A percentile compares a stretch with the other conserved stretches of the same genome.
phyloP scores from a whole-genome alignment of 1,140 invertebrate species.

The Heterodera carotae region DNA sequence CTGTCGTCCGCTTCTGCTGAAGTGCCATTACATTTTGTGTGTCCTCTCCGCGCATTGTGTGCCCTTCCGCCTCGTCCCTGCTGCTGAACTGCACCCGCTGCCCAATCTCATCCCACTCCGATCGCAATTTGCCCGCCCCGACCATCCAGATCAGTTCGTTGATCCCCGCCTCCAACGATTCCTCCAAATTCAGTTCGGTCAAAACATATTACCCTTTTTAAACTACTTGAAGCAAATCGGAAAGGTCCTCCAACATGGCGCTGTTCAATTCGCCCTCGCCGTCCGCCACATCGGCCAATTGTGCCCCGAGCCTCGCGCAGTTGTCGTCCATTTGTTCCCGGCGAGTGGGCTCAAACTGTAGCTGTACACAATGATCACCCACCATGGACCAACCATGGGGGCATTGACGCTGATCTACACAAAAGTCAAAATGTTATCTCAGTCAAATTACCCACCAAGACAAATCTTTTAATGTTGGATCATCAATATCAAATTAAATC shows the following conservation, averaged over 20 bases:
- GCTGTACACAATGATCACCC: slow-evolving; percentile 18
- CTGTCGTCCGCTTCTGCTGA: background rate
- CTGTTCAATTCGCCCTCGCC: background rate
- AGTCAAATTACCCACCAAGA: too few species aligned
- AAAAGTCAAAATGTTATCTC: background rate
- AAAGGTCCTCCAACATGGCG: slow-evolving; percentile 17
- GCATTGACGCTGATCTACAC: slow-evolving; percentile 18
- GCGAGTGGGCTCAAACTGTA: slow-evolving; percentile 5
- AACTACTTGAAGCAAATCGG: slow-evolving; percentile 4
- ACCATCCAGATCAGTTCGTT: slow-evolving; percentile 17
- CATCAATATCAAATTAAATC: background rate
- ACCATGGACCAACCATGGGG: slow-evolving; percentile 11
- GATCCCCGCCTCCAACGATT: slow-evolving; percentile 3
- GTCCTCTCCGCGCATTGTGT: background rate
- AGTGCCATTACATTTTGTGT: background rate
- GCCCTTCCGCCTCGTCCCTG: background rate
- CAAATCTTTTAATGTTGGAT: too few species aligned
- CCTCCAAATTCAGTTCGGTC: slow-evolving; percentile 10
- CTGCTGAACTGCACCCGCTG: background rate
- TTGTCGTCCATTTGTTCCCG: background rate
- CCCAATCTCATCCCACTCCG: slow-evolving; percentile 8
- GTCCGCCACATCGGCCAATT: slow-evolving; percentile 15
- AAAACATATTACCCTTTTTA: background rate
- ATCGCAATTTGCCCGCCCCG: background rate
- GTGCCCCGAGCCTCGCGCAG: slow-evolving; percentile 7